Percentiles rank a stretch among this genome's conserved stretches.
phyloP scores from a whole-genome alignment of 2,797 vertebrate genomes.

The Melanotaenia pygmaea region DNA sequence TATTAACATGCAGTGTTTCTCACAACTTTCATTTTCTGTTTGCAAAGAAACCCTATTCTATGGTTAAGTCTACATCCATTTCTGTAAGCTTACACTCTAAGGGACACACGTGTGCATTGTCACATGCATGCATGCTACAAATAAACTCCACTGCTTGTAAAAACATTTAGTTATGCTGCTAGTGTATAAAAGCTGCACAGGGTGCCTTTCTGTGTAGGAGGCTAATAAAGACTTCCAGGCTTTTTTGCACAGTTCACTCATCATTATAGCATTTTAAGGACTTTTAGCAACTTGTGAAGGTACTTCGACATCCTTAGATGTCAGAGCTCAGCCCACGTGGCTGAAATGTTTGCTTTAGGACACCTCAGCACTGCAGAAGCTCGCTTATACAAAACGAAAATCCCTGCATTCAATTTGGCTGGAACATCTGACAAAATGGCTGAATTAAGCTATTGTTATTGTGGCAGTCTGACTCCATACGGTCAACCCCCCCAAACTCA shows the following conservation, averaged over 20 bases:
- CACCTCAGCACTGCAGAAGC: background rate
- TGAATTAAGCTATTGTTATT: conserved; percentile 63
- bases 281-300: conserved; percentile 13
- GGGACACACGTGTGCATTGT: background rate
- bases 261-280: conserved; percentile 2
- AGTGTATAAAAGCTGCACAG: conserved; percentile 6
- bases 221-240: background rate
- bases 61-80: background rate
- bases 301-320: background rate
- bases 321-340: conserved; percentile 6
- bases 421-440: conserved; percentile 38
- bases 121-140: background rate
- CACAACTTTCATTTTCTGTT: background rate
- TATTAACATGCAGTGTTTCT: background rate
- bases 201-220: conserved; percentile 8
- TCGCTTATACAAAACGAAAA: background rate
- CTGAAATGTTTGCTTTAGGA: conserved; percentile 4
- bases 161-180: conserved; percentile 2
- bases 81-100: background rate
- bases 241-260: background rate
- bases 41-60: too few relatives aligned
- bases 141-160: background rate
- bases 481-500: conserved; percentile 24
- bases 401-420: conserved; percentile 12
- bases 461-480: conserved; percentile 51